Conservation (phyloP, 1,140 invertebrate species). For the Neodiprion pinetum region DNA sequence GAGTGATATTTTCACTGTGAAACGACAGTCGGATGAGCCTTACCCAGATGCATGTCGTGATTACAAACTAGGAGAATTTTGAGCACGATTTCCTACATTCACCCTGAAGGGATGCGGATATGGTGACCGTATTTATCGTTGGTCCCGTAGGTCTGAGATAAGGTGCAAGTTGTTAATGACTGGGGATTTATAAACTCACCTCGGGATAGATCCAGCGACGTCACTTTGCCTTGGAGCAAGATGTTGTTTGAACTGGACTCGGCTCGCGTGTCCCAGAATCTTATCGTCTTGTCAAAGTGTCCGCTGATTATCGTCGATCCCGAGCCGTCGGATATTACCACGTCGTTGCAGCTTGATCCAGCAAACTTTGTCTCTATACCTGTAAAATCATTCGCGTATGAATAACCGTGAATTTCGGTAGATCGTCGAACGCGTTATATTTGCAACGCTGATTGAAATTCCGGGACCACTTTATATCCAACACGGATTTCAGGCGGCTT, state of each 20-base stretch:
- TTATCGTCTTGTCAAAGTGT: constrained; percentile 95
- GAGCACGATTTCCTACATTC: too few species aligned
- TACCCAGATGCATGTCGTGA: too few species aligned
- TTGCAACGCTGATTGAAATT: too few species aligned
- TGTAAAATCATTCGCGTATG: constrained; percentile 49
- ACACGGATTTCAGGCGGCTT: too few species aligned
- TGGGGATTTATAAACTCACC: constrained; percentile 65
- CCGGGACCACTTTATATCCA: too few species aligned
- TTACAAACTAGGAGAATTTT: too few species aligned
- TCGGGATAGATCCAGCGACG: constrained; percentile 91
- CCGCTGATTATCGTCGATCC: constrained; percentile 95
- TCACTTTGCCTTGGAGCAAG: constrained; percentile 90
- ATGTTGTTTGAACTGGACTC: constrained; percentile 84
- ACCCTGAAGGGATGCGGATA: too few species aligned
- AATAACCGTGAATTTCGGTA: neutral
- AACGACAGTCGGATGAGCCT: too few species aligned
- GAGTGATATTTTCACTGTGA: too few species aligned
- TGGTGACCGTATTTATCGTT: neutral
- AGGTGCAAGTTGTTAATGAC: neutral
- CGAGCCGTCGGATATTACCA: constrained; percentile 86
- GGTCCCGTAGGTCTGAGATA: constrained; percentile 7
- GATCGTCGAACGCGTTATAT: too few species aligned
- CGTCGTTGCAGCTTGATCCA: constrained; percentile 94
- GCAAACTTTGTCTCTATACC: constrained; percentile 96
- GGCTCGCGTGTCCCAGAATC: constrained; percentile 95